A percentile compares a stretch with the other conserved stretches of the same genome.
Conservation (phyloP, 1,140 invertebrate genomes). For the Dendrolimus punctatus region DNA sequence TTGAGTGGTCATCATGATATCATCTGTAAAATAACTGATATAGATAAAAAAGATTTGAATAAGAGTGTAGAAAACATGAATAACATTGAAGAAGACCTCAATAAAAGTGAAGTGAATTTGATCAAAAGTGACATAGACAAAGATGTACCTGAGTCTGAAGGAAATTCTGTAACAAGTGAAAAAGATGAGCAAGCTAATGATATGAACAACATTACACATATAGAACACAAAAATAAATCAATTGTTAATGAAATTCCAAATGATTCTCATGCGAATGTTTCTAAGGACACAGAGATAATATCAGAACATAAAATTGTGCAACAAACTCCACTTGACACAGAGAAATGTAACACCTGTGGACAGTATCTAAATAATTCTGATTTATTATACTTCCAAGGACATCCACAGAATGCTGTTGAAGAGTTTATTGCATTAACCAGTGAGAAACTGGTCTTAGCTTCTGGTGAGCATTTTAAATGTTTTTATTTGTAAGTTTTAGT, state of each 20-base stretch:
- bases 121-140: not conserved
- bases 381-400: conserved; percentile 80
- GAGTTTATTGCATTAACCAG: conserved; percentile 85
- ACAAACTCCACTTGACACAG: conserved; percentile 24
- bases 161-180: not conserved
- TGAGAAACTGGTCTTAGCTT: conserved; percentile 81
- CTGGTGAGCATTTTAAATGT: conserved; percentile 58
- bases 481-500: no score
- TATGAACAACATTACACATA: no score
- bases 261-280: conserved; percentile 5
- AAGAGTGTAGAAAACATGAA: no score
- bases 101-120: no score
- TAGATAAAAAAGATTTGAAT: no score
- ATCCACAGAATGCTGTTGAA: conserved; percentile 82
- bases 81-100: no score
- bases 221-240: not conserved
- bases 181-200: conserved; percentile 1
- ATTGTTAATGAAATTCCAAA: not conserved
- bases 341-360: conserved; percentile 55
- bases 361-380: conserved; percentile 78
- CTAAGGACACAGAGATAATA: conserved; percentile 14
- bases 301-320: conserved; percentile 5
- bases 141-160: not conserved
- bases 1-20: no score
- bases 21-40: no score